Conservation (phyloP, 2,888 invertebrate genomes). For the Baronia brevicornis region DNA sequence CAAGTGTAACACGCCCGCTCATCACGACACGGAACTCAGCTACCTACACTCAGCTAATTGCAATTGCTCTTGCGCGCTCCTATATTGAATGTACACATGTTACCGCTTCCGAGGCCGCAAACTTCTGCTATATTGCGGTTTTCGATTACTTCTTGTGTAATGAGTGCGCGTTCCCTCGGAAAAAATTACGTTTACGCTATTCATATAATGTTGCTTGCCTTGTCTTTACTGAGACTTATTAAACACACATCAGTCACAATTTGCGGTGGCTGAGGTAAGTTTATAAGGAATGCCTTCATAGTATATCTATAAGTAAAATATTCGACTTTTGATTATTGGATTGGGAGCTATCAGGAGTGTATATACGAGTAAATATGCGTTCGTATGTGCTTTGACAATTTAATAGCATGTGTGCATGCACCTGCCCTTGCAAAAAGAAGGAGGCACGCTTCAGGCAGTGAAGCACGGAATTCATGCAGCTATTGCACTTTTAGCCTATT, state of each 20-base stretch:
- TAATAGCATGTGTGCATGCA: slow-evolving; percentile 71
- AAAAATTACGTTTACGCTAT: slow-evolving; percentile 37
- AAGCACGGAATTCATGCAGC: slow-evolving; percentile 69
- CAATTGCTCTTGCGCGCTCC: slow-evolving; percentile 41
- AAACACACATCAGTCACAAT: slow-evolving; percentile 23
- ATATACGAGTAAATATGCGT: slow-evolving; percentile 38
- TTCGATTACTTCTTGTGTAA: slow-evolving; percentile 53
- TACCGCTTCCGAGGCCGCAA: slow-evolving; percentile 44
- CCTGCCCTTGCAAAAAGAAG: slow-evolving; percentile 72
- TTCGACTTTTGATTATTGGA: slow-evolving; percentile 60
- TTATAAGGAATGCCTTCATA: slow-evolving; percentile 17
- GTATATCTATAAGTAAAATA: slow-evolving; percentile 16
- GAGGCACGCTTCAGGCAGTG: slow-evolving; percentile 67
- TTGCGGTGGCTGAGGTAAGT: slow-evolving; percentile 36
- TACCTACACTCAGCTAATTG: slow-evolving; percentile 45
- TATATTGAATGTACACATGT: slow-evolving; percentile 60
- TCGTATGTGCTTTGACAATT: slow-evolving; percentile 70
- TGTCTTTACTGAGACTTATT: slow-evolving; percentile 33
- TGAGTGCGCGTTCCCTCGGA: slow-evolving; percentile 33
- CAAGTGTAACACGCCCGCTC: slow-evolving; percentile 30
- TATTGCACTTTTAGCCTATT: slow-evolving; percentile 55
- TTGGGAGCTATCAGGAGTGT: slow-evolving; percentile 50
- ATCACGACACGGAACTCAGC: slow-evolving; percentile 41
- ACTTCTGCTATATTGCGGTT: slow-evolving; percentile 58
- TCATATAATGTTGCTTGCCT: slow-evolving; percentile 33